Conservation (phyloP, 2,797 vertebrate species). For the Epinephelus malabaricus region DNA sequence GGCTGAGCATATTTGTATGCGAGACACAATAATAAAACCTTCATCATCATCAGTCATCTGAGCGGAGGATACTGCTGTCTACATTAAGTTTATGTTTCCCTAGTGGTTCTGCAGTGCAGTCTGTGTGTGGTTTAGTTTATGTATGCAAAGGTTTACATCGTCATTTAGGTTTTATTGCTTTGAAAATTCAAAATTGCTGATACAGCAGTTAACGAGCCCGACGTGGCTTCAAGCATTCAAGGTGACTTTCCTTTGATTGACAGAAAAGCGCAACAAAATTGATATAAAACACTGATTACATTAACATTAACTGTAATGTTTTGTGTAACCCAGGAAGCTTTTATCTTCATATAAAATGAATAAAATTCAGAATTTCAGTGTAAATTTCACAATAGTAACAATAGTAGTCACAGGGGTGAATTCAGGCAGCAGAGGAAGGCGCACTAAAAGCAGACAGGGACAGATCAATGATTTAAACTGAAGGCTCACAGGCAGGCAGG, state of each 20-base stretch:
- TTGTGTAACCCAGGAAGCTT: background rate
- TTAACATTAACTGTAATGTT: background rate
- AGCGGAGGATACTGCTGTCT: conserved; percentile 13
- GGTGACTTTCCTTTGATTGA: background rate
- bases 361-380: too few species aligned
- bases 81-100: conserved; percentile 36
- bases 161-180: conserved; percentile 37
- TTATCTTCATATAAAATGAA: too few species aligned
- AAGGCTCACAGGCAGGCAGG: too few species aligned
- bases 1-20: conserved; percentile 33
- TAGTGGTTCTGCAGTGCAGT: conserved; percentile 5
- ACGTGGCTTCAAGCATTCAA: background rate
- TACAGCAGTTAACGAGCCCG: background rate
- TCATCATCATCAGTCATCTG: conserved; percentile 40
- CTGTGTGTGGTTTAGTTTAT: conserved; percentile 29
- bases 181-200: conserved; percentile 21
- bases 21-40: conserved; percentile 34
- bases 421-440: too few species aligned
- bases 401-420: too few species aligned
- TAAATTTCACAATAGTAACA: too few species aligned
- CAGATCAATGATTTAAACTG: too few species aligned
- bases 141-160: conserved; percentile 9
- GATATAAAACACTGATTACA: background rate
- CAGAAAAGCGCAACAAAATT: background rate
- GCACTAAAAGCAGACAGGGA: too few species aligned